Conservation (phyloP, 2,113 vertebrate species). For the Chamaetylas fuelleborni region DNA sequence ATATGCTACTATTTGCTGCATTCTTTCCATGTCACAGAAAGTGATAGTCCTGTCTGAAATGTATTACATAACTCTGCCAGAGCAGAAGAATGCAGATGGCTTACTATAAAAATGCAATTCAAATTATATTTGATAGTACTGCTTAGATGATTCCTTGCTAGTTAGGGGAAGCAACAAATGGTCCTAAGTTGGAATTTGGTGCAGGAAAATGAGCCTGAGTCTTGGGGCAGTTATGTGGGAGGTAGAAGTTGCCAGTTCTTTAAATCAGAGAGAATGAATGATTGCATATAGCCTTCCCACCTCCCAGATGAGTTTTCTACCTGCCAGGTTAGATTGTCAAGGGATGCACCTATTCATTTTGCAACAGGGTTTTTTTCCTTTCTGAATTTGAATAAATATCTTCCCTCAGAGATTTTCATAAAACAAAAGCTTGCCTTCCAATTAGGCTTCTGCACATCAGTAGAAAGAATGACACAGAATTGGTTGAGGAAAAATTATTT, state of each 20-base stretch:
- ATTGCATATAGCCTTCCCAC: not conserved
- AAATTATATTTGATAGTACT: not conserved
- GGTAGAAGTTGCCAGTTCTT: not conserved
- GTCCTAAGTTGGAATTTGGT: not conserved
- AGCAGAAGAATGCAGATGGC: conserved; percentile 15
- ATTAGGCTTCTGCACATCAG: not conserved
- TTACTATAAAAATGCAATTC: not conserved
- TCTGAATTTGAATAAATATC: not conserved
- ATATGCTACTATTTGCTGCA: not conserved
- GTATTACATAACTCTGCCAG: not conserved
- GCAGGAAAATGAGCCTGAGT: not conserved
- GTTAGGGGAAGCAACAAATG: not conserved
- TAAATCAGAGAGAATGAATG: not conserved
- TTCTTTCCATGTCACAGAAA: not conserved
- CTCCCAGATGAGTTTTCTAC: not conserved
- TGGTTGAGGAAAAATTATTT: not conserved
- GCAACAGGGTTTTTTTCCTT: not conserved
- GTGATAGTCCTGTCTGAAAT: not conserved
- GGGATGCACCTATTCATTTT: not conserved
- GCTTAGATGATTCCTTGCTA: not conserved
- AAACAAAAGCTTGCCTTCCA: not conserved
- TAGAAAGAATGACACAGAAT: not conserved
- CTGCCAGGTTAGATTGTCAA: not conserved
- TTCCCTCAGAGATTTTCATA: not conserved
- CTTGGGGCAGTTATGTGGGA: not conserved